phyloP scores from a whole-genome alignment of 1,140 invertebrate species.

The Aphis gossypii region DNA sequence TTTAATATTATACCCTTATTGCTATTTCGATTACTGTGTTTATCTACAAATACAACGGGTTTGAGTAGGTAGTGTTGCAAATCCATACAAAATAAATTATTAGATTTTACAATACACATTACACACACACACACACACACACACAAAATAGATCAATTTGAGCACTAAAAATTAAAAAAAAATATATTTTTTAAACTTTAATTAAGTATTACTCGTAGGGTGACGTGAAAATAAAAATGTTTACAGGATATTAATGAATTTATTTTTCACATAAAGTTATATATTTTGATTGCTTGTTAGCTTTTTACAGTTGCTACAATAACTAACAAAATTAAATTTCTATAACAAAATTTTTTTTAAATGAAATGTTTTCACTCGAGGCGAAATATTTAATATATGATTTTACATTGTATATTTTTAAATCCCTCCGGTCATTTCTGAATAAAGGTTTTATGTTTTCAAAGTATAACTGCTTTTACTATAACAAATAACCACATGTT shows the following conservation, averaged over 20 bases:
- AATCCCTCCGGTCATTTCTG: background rate
- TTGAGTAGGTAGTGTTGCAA: background rate
- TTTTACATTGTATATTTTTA: slow-evolving; percentile 5
- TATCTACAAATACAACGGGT: background rate
- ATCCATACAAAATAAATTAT: background rate
- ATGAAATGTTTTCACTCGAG: background rate
- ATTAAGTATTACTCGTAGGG: background rate
- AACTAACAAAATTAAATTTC: background rate
- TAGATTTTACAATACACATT: background rate
- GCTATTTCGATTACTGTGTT: background rate
- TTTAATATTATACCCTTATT: background rate
- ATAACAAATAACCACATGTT: slow-evolving; percentile 17
- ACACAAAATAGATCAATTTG: background rate
- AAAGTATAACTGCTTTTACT: slow-evolving; percentile 17
- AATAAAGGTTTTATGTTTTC: slow-evolving; percentile 18
- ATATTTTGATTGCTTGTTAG: background rate
- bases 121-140: too few species aligned
- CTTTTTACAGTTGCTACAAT: background rate
- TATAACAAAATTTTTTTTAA: slow-evolving; percentile 9
- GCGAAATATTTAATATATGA: slow-evolving; percentile 3
- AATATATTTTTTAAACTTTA: background rate
- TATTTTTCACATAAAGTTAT: background rate
- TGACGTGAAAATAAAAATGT: background rate
- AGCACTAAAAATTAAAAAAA: background rate
- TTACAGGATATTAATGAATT: background rate